Evolutionary conservation across 2,113 vertebrate species (phyloP).

Genomic region (Saccopteryx bilineata): DNA sequence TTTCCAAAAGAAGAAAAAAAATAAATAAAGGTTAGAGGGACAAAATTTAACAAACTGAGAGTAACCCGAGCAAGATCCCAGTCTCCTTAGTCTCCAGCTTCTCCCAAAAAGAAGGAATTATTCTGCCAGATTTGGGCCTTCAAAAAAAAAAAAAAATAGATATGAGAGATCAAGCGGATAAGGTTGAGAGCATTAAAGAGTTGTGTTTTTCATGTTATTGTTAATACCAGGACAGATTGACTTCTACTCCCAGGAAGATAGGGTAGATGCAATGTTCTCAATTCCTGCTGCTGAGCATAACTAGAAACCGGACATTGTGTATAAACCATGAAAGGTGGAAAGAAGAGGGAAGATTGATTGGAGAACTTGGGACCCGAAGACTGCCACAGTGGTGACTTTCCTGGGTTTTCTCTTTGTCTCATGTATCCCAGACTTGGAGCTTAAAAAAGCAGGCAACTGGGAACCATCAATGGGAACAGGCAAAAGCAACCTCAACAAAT

Average conservation of each 20-base stretch:
- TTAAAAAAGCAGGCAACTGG: neutral
- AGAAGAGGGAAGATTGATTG: neutral
- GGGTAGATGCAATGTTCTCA: neutral
- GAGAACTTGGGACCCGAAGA: neutral
- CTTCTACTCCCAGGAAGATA: neutral
- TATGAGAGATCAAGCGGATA: neutral
- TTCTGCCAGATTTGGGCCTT: neutral
- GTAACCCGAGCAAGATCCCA: neutral
- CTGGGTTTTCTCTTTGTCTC: neutral
- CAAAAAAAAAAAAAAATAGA: neutral
- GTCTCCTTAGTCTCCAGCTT: neutral
- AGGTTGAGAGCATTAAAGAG: neutral
- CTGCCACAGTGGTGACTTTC: neutral
- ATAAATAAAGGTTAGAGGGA: neutral
- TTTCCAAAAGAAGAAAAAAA: neutral
- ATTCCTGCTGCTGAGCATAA: neutral
- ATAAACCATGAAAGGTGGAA: neutral
- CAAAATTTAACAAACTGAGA: neutral
- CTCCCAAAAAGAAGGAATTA: neutral
- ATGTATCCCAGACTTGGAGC: neutral
- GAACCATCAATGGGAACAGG: neutral
- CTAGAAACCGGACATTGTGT: neutral
- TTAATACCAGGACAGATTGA: neutral
- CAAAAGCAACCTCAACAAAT: neutral
- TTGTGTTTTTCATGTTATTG: neutral